phyloP scores from a whole-genome alignment of 2,888 invertebrate species.

The Pelosia muscerda region DNA sequence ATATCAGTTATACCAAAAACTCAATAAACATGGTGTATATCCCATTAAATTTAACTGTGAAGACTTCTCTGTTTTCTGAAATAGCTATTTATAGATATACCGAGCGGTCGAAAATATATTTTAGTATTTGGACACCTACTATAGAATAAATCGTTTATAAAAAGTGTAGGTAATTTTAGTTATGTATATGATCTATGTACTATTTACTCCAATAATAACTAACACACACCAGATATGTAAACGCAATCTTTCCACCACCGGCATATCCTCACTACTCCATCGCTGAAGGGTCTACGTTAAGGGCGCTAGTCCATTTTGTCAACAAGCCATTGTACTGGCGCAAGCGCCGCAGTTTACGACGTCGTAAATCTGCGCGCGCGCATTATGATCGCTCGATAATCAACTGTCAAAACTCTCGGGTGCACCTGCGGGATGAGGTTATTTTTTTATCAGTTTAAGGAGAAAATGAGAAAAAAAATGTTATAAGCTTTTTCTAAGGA shows the following conservation, averaged over 20 bases:
- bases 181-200: no score
- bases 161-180: no score
- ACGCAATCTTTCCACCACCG: not conserved
- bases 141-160: no score
- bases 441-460: slow-evolving; percentile 35
- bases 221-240: not conserved
- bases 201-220: no score
- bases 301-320: slow-evolving; percentile 58
- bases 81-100: no score
- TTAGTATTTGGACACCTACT: not conserved
- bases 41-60: no score
- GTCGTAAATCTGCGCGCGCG: slow-evolving; percentile 72
- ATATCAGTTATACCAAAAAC: no score
- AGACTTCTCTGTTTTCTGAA: not conserved
- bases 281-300: slow-evolving; percentile 41
- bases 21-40: no score
- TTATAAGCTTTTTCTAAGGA: slow-evolving; percentile 38
- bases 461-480: slow-evolving; percentile 36
- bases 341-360: slow-evolving; percentile 73
- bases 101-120: not conserved
- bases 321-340: slow-evolving; percentile 62
- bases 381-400: slow-evolving; percentile 72
- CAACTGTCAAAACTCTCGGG: slow-evolving; percentile 70
- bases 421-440: slow-evolving; percentile 40
- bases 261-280: slow-evolving; percentile 50